A percentile compares a stretch with the other conserved stretches of the same genome.
phyloP scores from a whole-genome alignment of 2,888 invertebrate species.

The Pristionchus exspectatus region DNA sequence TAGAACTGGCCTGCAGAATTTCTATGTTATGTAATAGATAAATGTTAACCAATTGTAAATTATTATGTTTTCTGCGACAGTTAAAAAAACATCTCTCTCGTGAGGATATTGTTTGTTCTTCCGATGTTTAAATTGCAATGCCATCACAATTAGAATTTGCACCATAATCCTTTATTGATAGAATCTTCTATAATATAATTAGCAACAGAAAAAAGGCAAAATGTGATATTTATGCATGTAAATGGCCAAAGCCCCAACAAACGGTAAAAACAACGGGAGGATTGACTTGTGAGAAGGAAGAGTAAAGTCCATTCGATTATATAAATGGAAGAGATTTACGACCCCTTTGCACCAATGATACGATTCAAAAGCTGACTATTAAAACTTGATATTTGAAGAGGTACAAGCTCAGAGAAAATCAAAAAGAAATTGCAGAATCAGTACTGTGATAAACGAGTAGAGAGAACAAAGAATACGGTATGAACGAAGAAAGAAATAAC shows the following conservation, averaged over 20 bases:
- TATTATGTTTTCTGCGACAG: too few relatives aligned
- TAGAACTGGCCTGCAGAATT: too few relatives aligned
- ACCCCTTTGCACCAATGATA: neutral
- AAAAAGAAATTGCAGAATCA: neutral
- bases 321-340: neutral
- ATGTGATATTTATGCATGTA: constrained; percentile 51
- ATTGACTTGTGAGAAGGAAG: constrained; percentile 30
- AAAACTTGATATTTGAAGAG: constrained; percentile 30
- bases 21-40: too few relatives aligned
- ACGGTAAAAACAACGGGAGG: constrained; percentile 25
- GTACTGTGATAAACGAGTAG: neutral
- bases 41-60: too few relatives aligned
- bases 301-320: neutral
- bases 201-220: constrained; percentile 28
- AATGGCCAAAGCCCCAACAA: constrained; percentile 53
- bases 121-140: neutral
- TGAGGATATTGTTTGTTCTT: neutral
- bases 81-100: too few relatives aligned
- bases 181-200: neutral
- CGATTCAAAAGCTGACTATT: constrained; percentile 19
- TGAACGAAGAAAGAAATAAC: neutral
- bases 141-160: neutral
- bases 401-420: constrained; percentile 32
- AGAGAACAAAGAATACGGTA: constrained; percentile 15
- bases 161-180: constrained; percentile 16